Conservation (phyloP, 2,113 vertebrate genomes). For the Dicaeum eximium region DNA sequence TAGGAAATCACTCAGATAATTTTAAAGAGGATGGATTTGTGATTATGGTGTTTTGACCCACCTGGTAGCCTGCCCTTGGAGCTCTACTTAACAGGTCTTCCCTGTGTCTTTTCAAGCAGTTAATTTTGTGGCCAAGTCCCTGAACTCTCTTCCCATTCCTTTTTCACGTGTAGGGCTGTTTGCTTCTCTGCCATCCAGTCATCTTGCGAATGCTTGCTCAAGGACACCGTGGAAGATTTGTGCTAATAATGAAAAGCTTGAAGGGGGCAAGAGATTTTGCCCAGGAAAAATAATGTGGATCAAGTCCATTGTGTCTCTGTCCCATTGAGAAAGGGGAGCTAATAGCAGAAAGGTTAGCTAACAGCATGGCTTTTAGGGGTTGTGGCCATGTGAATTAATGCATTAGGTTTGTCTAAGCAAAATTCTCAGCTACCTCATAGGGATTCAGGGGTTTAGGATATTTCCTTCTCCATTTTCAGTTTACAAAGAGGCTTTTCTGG, state of each 20-base stretch:
- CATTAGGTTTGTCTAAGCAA: neutral
- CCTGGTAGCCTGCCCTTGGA: slow-evolving; percentile 55
- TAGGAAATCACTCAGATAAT: neutral
- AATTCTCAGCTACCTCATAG: neutral
- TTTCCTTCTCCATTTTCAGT: neutral
- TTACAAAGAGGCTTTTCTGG: neutral
- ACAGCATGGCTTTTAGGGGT: neutral
- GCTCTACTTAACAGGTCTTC: slow-evolving; percentile 50
- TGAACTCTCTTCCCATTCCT: slow-evolving; percentile 57
- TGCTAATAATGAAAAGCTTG: slow-evolving; percentile 63
- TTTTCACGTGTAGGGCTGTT: slow-evolving; percentile 42
- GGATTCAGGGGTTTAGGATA: neutral
- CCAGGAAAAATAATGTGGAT: slow-evolving; percentile 2
- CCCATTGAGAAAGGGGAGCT: neutral
- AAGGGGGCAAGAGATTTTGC: slow-evolving; percentile 42
- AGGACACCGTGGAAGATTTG: slow-evolving; percentile 45
- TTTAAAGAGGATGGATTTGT: slow-evolving; percentile 52
- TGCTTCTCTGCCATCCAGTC: slow-evolving; percentile 53
- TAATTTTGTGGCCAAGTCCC: slow-evolving; percentile 61
- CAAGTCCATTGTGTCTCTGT: neutral
- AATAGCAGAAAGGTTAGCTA: neutral
- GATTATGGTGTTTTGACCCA: slow-evolving; percentile 37
- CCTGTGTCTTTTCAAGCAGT: slow-evolving; percentile 33
- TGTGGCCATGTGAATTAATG: neutral
- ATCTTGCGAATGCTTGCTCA: slow-evolving; percentile 48